Evolutionary conservation across 53 echinoderm and acorn worm species (phyloP).

Genomic region (Holothuria scabra): DNA sequence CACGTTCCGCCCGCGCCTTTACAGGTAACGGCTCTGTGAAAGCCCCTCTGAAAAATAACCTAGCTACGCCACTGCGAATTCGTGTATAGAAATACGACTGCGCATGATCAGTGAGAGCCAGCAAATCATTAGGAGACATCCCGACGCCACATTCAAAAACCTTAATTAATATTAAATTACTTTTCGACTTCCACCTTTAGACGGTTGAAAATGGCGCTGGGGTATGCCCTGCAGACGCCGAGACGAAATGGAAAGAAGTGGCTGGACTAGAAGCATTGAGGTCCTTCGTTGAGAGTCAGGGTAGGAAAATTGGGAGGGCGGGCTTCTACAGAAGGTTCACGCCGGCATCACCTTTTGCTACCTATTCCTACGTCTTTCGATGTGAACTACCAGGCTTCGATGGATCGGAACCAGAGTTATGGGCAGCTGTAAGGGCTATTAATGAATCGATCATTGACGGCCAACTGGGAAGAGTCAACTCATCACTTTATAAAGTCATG

Average conservation of each 20-base stretch:
- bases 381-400: conserved; percentile 18
- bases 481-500: conserved; percentile 35
- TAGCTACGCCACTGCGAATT: too few species aligned
- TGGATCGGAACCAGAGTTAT: conserved; percentile 31
- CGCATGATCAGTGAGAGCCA: too few species aligned
- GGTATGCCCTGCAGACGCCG: too few species aligned
- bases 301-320: conserved; percentile 41
- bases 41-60: too few species aligned
- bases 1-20: too few species aligned
- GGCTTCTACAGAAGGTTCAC: conserved; percentile 73
- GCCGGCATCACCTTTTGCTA: conserved; percentile 19
- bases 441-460: background rate
- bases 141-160: too few species aligned
- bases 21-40: too few species aligned
- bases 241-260: conserved; percentile 1
- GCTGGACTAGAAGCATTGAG: conserved; percentile 22
- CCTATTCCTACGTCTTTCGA: conserved; percentile 36
- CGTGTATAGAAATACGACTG: too few species aligned
- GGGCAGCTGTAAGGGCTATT: conserved; percentile 21
- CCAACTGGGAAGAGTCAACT: conserved; percentile 1
- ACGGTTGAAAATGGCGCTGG: too few species aligned
- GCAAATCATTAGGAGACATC: too few species aligned
- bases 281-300: conserved; percentile 24
- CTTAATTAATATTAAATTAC: too few species aligned
- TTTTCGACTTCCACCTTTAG: too few species aligned